A percentile compares a stretch with the other conserved stretches of the same genome.
Evolutionary conservation across 2,113 vertebrate species (phyloP).

Genomic region (Girardinichthys multiradiatus): DNA sequence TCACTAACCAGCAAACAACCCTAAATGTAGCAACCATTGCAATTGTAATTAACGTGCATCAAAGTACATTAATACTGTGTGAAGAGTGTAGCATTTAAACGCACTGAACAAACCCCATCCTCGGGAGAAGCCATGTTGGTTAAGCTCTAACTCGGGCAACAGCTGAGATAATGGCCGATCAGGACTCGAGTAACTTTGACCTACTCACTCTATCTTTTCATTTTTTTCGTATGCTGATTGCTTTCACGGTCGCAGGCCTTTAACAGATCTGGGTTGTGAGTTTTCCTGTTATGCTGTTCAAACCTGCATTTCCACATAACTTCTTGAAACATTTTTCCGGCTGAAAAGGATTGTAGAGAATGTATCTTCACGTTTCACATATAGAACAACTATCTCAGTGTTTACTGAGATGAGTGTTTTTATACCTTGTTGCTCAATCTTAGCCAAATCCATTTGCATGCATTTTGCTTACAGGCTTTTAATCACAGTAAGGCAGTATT

Average conservation of each 20-base stretch:
- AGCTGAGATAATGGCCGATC: slow-evolving; percentile 80
- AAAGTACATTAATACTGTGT: background rate
- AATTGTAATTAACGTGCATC: background rate
- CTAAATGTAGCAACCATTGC: background rate
- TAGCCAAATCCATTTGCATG: background rate
- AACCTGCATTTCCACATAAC: slow-evolving; percentile 56
- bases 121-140: slow-evolving; percentile 75
- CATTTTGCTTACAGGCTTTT: background rate
- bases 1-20: background rate
- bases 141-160: slow-evolving; percentile 71
- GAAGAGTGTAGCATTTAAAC: background rate
- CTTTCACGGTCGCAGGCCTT: background rate
- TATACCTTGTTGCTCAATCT: background rate
- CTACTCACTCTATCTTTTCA: slow-evolving; percentile 28
- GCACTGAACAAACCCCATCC: slow-evolving; percentile 36
- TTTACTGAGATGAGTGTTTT: background rate
- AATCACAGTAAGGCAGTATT: slow-evolving; percentile 12
- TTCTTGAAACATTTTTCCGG: slow-evolving; percentile 17
- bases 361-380: background rate
- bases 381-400: background rate
- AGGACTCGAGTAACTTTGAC: slow-evolving; percentile 69
- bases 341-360: background rate
- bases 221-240: slow-evolving; percentile 11
- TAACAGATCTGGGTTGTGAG: background rate
- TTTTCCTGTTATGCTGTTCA: slow-evolving; percentile 29